A percentile compares a stretch with the other conserved stretches of the same genome.
phyloP scores from a whole-genome alignment of 2,888 invertebrate genomes.

The Hofmannophila pseudospretella region DNA sequence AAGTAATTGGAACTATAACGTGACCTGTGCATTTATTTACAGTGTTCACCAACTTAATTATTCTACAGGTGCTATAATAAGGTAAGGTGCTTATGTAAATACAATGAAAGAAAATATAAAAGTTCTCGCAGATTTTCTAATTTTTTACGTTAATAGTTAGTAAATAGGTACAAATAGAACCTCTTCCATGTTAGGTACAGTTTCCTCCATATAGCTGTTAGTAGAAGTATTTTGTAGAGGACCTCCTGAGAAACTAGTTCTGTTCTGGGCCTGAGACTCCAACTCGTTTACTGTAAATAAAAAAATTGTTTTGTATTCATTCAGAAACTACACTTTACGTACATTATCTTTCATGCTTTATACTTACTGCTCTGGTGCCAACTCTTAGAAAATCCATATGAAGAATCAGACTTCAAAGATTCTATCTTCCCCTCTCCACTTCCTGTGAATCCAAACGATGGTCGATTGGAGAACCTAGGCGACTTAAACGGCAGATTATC shows the following conservation, averaged over 20 bases:
- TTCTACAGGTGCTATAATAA: too few species aligned
- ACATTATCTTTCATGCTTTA: too few species aligned
- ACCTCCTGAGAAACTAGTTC: slow-evolving; percentile 61
- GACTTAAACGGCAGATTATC: slow-evolving; percentile 60
- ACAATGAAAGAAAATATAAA: too few species aligned
- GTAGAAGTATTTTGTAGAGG: slow-evolving; percentile 41
- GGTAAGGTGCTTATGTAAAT: too few species aligned
- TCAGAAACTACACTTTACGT: background rate
- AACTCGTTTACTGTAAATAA: slow-evolving; percentile 77
- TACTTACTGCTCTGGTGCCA: slow-evolving; percentile 71
- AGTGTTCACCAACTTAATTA: too few species aligned
- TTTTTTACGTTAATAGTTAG: slow-evolving; percentile 3
- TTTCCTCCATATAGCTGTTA: slow-evolving; percentile 6
- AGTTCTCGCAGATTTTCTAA: too few species aligned
- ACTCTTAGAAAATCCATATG: slow-evolving; percentile 58
- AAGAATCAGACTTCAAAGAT: slow-evolving; percentile 47
- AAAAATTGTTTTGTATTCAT: background rate
- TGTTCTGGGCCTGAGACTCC: slow-evolving; percentile 54
- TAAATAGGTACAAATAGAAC: slow-evolving; percentile 33
- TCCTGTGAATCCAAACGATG: slow-evolving; percentile 69
- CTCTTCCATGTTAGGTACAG: slow-evolving; percentile 39
- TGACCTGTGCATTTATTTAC: too few species aligned
- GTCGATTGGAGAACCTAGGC: slow-evolving; percentile 76
- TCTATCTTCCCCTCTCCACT: slow-evolving; percentile 40
- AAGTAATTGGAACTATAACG: too few species aligned